Percentiles rank a stretch among this genome's conserved stretches.
These are phyloP conservation scores for Falco rusticolus DNA, from an alignment of 2,797 vertebrate genomes.

Conservation along the genomic window DNA sequence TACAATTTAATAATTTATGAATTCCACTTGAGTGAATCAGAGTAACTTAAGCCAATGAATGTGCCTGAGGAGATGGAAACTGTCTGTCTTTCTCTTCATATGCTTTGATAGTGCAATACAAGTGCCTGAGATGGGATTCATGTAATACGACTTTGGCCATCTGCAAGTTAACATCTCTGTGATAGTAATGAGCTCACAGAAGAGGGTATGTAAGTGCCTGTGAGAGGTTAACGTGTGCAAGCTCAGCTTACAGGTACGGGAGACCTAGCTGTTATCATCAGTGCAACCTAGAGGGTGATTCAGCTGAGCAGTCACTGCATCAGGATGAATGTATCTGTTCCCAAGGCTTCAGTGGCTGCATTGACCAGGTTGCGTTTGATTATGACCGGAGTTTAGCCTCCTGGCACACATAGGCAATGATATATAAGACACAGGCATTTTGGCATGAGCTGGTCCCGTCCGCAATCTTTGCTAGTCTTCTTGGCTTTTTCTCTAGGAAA, in stretches of 20 bases:
- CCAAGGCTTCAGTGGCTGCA: not conserved
- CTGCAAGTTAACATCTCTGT: not conserved
- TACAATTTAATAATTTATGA: not conserved
- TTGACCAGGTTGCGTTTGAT: not conserved
- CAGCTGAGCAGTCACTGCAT: not conserved
- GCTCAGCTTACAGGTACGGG: not conserved
- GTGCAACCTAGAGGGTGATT: not conserved
- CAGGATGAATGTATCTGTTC: not conserved
- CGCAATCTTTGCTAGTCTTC: not conserved
- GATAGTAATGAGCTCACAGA: not conserved
- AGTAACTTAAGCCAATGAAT: not conserved
- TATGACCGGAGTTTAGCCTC: not conserved
- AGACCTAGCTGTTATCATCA: not conserved
- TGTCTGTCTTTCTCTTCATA: not conserved
- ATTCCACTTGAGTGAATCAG: not conserved
- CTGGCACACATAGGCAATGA: not conserved
- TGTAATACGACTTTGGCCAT: not conserved
- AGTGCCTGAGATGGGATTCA: not conserved
- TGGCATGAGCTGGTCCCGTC: not conserved
- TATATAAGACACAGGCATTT: not conserved
- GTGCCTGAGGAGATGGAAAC: rapidly evolving
- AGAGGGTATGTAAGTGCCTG: not conserved
- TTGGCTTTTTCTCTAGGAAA: not conserved
- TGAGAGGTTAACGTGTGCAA: not conserved
- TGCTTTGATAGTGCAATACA: not conserved